A percentile compares a stretch with the other conserved stretches of the same genome.
Conservation (phyloP, 2,113 vertebrate species). For the human region DNA sequence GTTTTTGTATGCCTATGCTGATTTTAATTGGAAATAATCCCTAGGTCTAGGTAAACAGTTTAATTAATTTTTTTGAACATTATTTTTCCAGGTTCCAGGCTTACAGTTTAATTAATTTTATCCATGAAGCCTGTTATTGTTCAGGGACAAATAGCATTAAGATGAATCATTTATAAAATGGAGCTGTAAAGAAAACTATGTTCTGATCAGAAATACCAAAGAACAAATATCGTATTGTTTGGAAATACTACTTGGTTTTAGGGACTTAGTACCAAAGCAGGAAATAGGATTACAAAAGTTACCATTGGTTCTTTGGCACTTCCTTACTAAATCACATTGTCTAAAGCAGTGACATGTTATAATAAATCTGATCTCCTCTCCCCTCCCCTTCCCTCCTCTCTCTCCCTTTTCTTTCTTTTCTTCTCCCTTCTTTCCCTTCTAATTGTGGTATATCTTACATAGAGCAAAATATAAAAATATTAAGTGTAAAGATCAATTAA, state of each 20-base stretch:
- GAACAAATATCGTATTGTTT: constrained; percentile 23
- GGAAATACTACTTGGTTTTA: neutral
- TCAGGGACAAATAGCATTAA: neutral
- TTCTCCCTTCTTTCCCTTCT: neutral
- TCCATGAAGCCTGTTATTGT: neutral
- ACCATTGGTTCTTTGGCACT: neutral
- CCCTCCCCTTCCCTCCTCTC: neutral
- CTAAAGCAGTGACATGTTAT: neutral
- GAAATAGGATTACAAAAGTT: neutral
- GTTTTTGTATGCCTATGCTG: neutral
- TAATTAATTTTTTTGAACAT: neutral
- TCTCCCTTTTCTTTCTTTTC: neutral
- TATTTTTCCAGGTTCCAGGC: too few relatives aligned
- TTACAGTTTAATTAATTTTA: neutral
- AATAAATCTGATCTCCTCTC: neutral
- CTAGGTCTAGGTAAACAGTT: neutral
- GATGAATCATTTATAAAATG: constrained; percentile 21
- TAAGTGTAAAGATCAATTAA: neutral
- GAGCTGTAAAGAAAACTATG: neutral
- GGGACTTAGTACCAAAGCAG: neutral
- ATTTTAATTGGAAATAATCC: constrained; percentile 39
- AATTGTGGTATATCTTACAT: neutral
- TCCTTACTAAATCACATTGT: neutral
- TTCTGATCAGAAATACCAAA: neutral
- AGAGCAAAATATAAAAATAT: neutral